phyloP scores from a whole-genome alignment of 37 sponge, comb jelly and placozoan genomes.

The Chondrilla cf. caribensis region DNA sequence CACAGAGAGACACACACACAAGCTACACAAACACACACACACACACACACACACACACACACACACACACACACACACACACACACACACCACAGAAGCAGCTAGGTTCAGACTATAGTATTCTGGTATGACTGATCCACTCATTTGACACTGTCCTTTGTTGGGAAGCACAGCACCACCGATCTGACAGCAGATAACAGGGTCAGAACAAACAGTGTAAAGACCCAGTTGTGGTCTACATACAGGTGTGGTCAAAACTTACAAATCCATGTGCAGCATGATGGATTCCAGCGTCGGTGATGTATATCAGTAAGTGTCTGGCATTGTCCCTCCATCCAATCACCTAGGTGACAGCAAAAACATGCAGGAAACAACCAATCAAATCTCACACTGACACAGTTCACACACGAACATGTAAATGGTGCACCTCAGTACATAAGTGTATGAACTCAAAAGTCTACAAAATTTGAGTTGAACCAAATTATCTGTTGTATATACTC shows the following conservation, averaged over 20 bases:
- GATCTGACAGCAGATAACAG: slow-evolving; percentile 12
- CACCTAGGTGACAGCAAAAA: no score
- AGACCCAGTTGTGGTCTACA: not conserved
- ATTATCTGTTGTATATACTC: no score
- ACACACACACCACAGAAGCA: not conserved
- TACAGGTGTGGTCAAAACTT: not conserved
- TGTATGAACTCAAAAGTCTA: not conserved
- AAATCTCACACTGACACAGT: no score
- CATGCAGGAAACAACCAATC: no score
- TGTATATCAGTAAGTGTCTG: slow-evolving; percentile 76
- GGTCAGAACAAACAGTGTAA: not conserved
- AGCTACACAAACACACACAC: no score
- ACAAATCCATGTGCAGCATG: slow-evolving; percentile 91
- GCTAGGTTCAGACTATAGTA: not conserved
- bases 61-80: not conserved
- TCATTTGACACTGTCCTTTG: slow-evolving; percentile 36
- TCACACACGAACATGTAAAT: no score
- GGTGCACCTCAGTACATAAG: not conserved
- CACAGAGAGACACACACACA: no score
- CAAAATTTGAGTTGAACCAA: no score
- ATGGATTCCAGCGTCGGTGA: slow-evolving; percentile 90
- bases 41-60: no score
- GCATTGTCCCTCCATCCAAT: slow-evolving; percentile 91
- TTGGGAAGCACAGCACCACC: slow-evolving; percentile 48
- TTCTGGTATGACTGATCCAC: not conserved